These are phyloP conservation scores for Trinorchestia longiramus DNA, from an alignment of 1,140 invertebrate species.

Conservation along the genomic window DNA sequence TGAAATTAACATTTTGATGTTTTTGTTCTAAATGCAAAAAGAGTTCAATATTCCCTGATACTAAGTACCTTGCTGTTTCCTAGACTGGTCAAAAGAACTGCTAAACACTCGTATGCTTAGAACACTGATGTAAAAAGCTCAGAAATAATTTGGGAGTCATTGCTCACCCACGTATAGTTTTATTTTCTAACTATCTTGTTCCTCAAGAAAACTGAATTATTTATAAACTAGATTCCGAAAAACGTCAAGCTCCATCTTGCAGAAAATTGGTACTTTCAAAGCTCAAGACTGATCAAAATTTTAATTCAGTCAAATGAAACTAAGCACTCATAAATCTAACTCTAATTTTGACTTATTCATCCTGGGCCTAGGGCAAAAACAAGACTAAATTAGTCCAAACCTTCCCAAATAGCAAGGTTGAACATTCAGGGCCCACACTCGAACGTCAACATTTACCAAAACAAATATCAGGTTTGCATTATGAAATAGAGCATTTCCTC, in stretches of 20 bases:
- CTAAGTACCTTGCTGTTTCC: neutral
- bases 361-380: neutral
- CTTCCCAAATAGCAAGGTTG: slow-evolving; percentile 1
- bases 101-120: neutral
- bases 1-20: neutral
- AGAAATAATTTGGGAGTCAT: neutral
- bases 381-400: slow-evolving; percentile 12
- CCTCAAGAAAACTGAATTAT: neutral
- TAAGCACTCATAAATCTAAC: neutral
- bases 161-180: neutral
- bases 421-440: slow-evolving; percentile 24
- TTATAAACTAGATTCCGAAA: neutral
- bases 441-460: slow-evolving; percentile 20
- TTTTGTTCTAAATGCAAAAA: neutral
- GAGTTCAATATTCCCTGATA: neutral
- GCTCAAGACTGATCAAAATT: neutral
- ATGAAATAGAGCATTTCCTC: slow-evolving; percentile 54
- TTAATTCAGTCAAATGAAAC: slow-evolving; percentile 13
- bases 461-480: slow-evolving; percentile 54
- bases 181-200: neutral
- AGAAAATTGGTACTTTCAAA: neutral
- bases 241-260: neutral
- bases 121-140: neutral
- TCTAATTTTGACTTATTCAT: slow-evolving; percentile 29
- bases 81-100: neutral